These are phyloP conservation scores for Columba janthina DNA, from an alignment of 2,113 vertebrate species.

Conservation along the genomic window DNA sequence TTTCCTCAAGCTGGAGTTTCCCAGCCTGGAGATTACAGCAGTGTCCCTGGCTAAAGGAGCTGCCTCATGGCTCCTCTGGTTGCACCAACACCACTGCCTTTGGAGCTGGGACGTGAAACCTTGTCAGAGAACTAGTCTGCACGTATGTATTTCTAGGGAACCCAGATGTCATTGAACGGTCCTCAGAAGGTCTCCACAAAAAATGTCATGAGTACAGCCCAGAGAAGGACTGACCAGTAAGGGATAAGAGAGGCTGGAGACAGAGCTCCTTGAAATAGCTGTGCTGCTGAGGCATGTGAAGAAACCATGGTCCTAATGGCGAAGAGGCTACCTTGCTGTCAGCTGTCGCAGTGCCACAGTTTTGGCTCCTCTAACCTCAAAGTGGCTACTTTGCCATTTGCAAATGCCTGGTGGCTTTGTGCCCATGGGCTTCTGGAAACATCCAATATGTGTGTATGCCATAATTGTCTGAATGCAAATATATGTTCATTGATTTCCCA, in stretches of 20 bases:
- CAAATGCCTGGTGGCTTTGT: neutral
- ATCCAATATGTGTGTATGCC: neutral
- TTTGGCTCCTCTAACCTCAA: neutral
- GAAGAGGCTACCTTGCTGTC: neutral
- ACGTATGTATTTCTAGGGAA: neutral
- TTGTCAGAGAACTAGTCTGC: rapidly evolving
- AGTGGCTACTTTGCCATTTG: neutral
- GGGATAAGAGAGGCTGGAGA: neutral
- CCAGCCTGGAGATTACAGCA: neutral
- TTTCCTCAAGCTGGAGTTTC: neutral
- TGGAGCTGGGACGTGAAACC: neutral
- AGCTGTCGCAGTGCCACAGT: neutral
- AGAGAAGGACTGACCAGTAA: neutral
- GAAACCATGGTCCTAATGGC: rapidly evolving
- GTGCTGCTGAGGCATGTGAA: rapidly evolving
- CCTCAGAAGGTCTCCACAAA: neutral
- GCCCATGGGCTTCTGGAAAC: neutral
- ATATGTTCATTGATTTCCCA: neutral
- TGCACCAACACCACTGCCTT: neutral
- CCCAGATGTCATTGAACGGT: rapidly evolving
- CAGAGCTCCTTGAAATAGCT: neutral
- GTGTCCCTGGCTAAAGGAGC: neutral
- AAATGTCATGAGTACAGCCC: rapidly evolving
- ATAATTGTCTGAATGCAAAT: neutral
- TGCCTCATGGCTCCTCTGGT: neutral